Percentiles rank a stretch among this genome's conserved stretches.
phyloP scores from a whole-genome alignment of 37 sponge, comb jelly and placozoan genomes.

The Eunapius fragilis region DNA sequence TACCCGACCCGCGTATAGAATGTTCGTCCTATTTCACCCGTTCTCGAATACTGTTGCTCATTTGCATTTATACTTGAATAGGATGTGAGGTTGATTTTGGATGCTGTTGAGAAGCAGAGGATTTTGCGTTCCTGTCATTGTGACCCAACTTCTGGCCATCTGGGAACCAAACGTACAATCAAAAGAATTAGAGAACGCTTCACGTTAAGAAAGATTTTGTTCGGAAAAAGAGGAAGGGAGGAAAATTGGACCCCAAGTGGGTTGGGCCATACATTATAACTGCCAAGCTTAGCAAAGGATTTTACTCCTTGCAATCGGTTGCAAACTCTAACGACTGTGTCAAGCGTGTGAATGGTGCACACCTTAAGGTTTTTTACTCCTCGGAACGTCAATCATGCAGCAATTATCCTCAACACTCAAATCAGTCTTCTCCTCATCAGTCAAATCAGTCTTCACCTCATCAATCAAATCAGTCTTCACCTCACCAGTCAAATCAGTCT shows the following conservation, averaged over 20 bases:
- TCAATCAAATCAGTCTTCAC: too few relatives aligned
- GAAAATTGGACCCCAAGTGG: background rate
- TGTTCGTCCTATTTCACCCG: background rate
- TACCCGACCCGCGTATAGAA: background rate
- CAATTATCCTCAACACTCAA: too few relatives aligned
- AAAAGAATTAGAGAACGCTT: background rate
- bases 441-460: too few relatives aligned
- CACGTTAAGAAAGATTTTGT: background rate
- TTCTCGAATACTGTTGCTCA: background rate
- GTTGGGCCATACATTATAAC: background rate
- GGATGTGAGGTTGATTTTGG: background rate
- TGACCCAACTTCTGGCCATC: background rate
- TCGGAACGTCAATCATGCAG: too few relatives aligned
- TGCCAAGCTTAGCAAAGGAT: slow-evolving; percentile 5
- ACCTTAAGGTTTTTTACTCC: too few relatives aligned
- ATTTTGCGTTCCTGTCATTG: background rate
- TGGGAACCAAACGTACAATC: background rate
- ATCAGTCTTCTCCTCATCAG: too few relatives aligned
- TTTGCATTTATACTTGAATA: background rate
- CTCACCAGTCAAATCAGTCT: too few relatives aligned
- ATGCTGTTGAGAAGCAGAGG: background rate
- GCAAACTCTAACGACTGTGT: too few relatives aligned
- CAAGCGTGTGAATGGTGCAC: too few relatives aligned
- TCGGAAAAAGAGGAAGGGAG: background rate
- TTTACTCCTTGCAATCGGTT: background rate